phyloP scores from a whole-genome alignment of 2,113 vertebrate species.

The Forbesichthys papilliferus region DNA sequence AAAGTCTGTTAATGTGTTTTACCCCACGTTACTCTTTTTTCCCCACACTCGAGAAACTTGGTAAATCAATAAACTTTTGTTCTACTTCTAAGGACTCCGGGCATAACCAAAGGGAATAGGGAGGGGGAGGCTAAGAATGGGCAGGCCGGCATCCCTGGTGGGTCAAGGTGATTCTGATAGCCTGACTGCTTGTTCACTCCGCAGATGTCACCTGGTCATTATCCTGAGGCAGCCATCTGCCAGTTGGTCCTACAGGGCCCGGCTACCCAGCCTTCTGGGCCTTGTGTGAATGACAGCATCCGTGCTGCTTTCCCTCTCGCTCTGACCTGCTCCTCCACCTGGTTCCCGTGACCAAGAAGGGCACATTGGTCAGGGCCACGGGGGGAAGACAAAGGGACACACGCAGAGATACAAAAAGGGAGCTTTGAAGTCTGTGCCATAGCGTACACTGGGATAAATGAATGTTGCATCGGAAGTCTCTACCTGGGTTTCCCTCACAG shows the following conservation, averaged over 20 bases:
- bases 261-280: conserved; percentile 54
- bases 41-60: conserved; percentile 47
- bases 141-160: conserved; percentile 52
- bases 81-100: conserved; percentile 39
- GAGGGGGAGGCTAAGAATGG: conserved; percentile 37
- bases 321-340: conserved; percentile 45
- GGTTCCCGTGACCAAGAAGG: conserved; percentile 44
- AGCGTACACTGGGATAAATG: conserved; percentile 53
- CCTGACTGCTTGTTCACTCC: conserved; percentile 66
- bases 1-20: conserved; percentile 58
- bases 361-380: conserved; percentile 34
- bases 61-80: conserved; percentile 61
- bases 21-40: conserved; percentile 20
- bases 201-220: conserved; percentile 74
- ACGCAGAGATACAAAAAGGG: conserved; percentile 31
- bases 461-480: conserved; percentile 53
- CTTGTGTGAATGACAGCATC: conserved; percentile 51
- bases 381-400: conserved; percentile 41
- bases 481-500: conserved; percentile 52
- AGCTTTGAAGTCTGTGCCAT: conserved; percentile 47
- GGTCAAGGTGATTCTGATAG: conserved; percentile 63
- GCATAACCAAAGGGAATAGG: conserved; percentile 47
- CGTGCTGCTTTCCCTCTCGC: conserved; percentile 51
- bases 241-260: conserved; percentile 63
- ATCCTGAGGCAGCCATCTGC: conserved; percentile 69